Conservation (phyloP, 1,140 invertebrate species). For the Procambarus virginalis region DNA sequence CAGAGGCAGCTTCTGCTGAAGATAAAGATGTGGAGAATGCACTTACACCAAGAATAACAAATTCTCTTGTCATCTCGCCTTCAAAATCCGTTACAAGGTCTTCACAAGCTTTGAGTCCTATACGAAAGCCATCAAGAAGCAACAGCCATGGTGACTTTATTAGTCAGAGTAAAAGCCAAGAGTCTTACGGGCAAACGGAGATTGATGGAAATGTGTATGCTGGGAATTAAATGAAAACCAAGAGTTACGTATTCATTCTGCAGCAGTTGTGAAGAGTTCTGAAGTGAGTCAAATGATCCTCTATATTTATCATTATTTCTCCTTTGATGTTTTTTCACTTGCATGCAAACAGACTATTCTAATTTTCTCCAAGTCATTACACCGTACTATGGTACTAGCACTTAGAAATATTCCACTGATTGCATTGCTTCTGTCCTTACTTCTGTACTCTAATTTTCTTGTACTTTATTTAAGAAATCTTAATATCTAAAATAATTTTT, state of each 20-base stretch:
- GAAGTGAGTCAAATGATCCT: conserved; percentile 1
- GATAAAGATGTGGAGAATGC: background rate
- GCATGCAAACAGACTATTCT: background rate
- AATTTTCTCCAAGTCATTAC: background rate
- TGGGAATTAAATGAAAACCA: conserved; percentile 15
- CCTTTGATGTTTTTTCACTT: background rate
- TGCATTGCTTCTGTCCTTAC: too few species aligned
- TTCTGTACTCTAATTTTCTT: too few species aligned
- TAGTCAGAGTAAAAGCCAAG: background rate
- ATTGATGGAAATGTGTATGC: background rate
- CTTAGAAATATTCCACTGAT: too few species aligned
- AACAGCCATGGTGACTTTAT: background rate
- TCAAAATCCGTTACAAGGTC: conserved; percentile 25
- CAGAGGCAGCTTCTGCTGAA: background rate
- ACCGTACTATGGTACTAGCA: background rate
- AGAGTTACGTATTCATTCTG: conserved; percentile 39
- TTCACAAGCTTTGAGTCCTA: conserved; percentile 26
- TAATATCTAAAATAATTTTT: too few species aligned
- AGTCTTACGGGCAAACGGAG: background rate
- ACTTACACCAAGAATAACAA: conserved; percentile 18
- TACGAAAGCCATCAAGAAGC: conserved; percentile 12
- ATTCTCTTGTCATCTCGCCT: conserved; percentile 35
- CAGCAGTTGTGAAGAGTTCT: conserved; percentile 36
- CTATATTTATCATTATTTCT: background rate
- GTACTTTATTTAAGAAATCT: too few species aligned